Conservation (phyloP, 2,888 invertebrate species). For the Brenthis hecate region DNA sequence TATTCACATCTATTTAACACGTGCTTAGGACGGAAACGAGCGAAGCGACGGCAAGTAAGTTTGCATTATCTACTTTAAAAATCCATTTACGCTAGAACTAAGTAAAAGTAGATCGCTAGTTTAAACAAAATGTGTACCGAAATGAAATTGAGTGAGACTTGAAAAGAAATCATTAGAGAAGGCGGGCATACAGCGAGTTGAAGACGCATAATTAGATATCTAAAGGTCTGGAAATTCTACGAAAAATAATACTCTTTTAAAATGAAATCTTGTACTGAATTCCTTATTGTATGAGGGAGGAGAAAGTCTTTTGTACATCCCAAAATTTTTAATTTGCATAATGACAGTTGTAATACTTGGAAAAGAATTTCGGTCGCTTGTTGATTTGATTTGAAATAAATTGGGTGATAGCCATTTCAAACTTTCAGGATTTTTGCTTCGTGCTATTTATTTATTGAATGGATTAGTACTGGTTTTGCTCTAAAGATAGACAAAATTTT, state of each 20-base stretch:
- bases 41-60: neutral
- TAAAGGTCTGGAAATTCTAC: constrained; percentile 21
- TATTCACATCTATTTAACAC: too few relatives aligned
- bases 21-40: too few relatives aligned
- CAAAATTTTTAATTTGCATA: neutral
- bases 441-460: too few relatives aligned
- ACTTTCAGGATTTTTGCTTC: too few relatives aligned
- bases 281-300: constrained; percentile 8
- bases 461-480: too few relatives aligned
- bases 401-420: too few relatives aligned
- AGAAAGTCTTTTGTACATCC: neutral
- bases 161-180: constrained; percentile 39
- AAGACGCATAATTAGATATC: constrained; percentile 40
- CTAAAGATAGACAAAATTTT: too few relatives aligned
- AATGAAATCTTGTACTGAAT: constrained; percentile 27
- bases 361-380: neutral
- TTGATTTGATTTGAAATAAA: too few relatives aligned
- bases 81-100: constrained; percentile 9
- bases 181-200: constrained; percentile 28
- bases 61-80: neutral
- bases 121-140: constrained; percentile 15
- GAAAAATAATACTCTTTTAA: constrained; percentile 31
- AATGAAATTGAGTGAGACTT: constrained; percentile 29
- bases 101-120: neutral
- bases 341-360: neutral